Evolutionary conservation across 1,140 invertebrate genomes (phyloP), one percentile per base, ranked within the genome.

Genomic region (Ceratoteleas bidentatus): DNA sequence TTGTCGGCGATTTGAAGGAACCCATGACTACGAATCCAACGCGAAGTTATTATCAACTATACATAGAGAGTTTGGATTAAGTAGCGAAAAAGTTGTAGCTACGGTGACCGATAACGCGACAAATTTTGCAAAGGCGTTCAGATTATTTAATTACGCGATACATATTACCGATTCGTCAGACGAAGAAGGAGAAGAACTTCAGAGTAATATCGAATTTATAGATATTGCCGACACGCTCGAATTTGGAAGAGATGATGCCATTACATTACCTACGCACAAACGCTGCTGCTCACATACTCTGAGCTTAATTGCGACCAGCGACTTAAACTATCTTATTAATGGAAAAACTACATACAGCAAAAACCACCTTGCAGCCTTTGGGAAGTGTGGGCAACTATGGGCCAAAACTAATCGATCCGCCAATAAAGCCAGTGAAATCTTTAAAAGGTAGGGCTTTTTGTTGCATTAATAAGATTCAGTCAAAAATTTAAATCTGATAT

Each of bases 311-410:
- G 58, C 70, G 1, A 57, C 60, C 0, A 49, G 16, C 0, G 70
- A 74, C 32, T 16, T n/a, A 34, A 53, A 53, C 47, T 7, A n/a
- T 4, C 13, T 15, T 6, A 15, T 60, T n/a, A 32, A 0, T 10
- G 32, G 33, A 36, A 45, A 64, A 8, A 24, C 6, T 6, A 13
- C 11, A 5, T 52, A 36, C 10, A 38, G n/a, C 16, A 34, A 32
- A 13, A 3, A 32, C 15, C 56, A 70, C 34, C 6, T 56, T 0
- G 32, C 34, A 3, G 60, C 57, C 1, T 24, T 74, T 7, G 15
- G 13, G 2, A 74, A 74, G 40, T 64, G 70, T 16, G 14, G 43
- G 13, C 11, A 0, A 10, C 2, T 74, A n/a, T 74, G 70, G 70
- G 64, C 38, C 34, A 34, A 34, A 13, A 54, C 54, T 2, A 54